Conservation (phyloP, 2,888 invertebrate genomes). For the Cyaniris semiargus region DNA sequence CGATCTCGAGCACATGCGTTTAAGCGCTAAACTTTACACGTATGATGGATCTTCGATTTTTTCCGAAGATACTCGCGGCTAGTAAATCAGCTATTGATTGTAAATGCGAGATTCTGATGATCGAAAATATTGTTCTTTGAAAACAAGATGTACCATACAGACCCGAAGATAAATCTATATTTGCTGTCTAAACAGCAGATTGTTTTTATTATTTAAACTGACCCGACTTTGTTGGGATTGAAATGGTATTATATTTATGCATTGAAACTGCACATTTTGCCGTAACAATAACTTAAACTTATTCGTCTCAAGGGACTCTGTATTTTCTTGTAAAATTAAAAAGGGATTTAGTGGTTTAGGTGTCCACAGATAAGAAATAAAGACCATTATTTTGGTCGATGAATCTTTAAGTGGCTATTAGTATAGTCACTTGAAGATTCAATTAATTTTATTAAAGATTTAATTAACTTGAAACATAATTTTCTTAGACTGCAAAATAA, state of each 20-base stretch:
- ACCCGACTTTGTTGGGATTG: background rate
- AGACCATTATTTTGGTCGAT: background rate
- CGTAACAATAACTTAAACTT: too few species aligned
- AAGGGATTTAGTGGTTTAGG: too few species aligned
- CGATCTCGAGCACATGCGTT: background rate
- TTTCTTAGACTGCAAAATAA: background rate
- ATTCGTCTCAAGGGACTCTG: too few species aligned
- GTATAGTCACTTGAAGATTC: too few species aligned
- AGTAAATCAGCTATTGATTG: constrained; percentile 1
- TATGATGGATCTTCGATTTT: background rate
- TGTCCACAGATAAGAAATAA: too few species aligned
- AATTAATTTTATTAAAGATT: too few species aligned
- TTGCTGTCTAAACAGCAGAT: background rate
- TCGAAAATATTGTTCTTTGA: background rate
- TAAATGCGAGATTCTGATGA: background rate
- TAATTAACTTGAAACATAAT: background rate
- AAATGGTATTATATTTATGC: background rate
- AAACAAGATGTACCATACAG: background rate
- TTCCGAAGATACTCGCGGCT: background rate
- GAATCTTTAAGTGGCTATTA: background rate
- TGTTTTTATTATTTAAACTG: background rate
- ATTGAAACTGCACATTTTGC: too few species aligned
- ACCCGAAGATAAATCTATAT: background rate
- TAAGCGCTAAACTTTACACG: background rate
- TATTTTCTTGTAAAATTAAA: too few species aligned